Evolutionary conservation across 2,113 vertebrate species (phyloP), one percentile per base, ranked within the genome.

Genomic region (Nothocercus julius): DNA sequence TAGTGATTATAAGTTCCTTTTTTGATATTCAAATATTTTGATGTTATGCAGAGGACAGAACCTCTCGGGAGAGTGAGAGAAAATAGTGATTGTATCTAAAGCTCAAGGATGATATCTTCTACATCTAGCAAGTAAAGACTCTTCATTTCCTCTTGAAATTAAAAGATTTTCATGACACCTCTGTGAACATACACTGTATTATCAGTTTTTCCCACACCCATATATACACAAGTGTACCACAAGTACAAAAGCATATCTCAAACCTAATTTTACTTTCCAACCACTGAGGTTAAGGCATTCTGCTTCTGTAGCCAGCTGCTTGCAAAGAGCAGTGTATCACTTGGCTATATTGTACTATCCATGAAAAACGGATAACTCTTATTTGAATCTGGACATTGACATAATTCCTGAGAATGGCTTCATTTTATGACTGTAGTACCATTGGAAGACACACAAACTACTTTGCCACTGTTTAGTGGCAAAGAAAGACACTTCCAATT

Each of bases 151-250:
- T 59, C 38, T 78, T 34, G 22, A 78, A 83, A 72, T 67, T 45
- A 45, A 67, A 67, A 53, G 1, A 32, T 45, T 40, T 63, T 59
- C 12, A 53, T 13, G 11, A 34, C 19, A 45, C 13, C 72, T 54
- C 44, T 53, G 19, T 61, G 47, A 30, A 78, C 66, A 53, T 17
- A 18, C 4, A 53, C 11, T 27, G 6, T 6, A 22, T 11, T 13
- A 3, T 54, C 44, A 40, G 47, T 62, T 78, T 12, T 1, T 6
- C 7, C 4, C 13, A 61, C 5, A 49, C 40, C 8, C 47, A 20
- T 74, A 24, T 9, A 36, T 32, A 36, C 5, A 22, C 0, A 0
- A 56, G 28, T 61, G 16, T 28, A 49, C 21, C 21, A 10, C 13
- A 84, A 54, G 25, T 40, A 73, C 30, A 8, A 66, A 78, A 78